Conservation (phyloP, 2,113 vertebrate species). For the Albula glossodonta region DNA sequence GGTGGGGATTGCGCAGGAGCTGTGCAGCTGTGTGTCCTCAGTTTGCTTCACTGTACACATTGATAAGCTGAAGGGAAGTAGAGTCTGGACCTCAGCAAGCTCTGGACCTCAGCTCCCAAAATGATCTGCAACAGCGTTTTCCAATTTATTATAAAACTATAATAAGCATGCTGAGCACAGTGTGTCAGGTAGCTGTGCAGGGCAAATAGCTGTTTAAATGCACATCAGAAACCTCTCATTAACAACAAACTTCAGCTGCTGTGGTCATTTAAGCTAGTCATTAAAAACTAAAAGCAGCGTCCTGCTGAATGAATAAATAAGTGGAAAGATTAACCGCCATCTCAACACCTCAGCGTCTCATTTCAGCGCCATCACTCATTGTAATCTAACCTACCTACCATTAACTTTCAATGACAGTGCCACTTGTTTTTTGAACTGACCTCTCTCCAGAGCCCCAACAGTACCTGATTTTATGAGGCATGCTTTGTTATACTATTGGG, state of each 20-base stretch:
- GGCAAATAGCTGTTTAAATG: constrained; percentile 2
- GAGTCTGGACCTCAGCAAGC: too few species aligned
- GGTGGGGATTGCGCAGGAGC: too few species aligned
- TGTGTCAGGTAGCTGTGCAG: neutral
- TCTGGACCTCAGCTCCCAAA: too few species aligned
- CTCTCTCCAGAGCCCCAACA: neutral
- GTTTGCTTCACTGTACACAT: too few species aligned
- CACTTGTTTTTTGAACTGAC: neutral
- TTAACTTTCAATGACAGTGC: neutral
- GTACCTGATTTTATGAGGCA: neutral
- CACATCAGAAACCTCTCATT: neutral
- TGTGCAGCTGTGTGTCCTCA: too few species aligned
- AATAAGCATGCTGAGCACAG: too few species aligned
- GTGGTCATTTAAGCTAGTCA: neutral
- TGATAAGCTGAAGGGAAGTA: too few species aligned
- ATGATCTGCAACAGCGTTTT: too few species aligned
- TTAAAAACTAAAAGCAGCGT: neutral
- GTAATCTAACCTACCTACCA: neutral
- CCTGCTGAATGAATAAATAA: constrained; percentile 9
- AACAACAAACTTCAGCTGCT: neutral
- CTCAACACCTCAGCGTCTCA: constrained; percentile 1
- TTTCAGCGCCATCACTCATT: neutral
- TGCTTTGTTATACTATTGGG: neutral
- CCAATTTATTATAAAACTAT: too few species aligned
- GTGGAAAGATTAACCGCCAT: neutral